phyloP scores from a whole-genome alignment of 2,113 vertebrate genomes.

The Plotosus lineatus region DNA sequence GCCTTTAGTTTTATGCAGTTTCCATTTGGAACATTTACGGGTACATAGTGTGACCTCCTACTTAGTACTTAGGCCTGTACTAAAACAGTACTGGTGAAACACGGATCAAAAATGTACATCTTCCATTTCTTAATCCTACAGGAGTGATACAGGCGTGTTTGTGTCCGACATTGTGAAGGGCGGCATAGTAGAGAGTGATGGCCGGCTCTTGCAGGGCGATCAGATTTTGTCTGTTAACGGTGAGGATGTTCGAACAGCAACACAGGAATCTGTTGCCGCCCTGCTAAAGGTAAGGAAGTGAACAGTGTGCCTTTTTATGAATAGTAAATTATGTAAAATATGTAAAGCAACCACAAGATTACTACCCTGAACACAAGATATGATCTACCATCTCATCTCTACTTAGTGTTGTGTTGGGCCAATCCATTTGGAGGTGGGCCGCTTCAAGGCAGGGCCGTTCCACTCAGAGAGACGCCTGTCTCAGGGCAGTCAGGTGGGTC shows the following conservation, averaged over 20 bases:
- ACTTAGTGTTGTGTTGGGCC: constrained; percentile 87
- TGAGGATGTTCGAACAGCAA: constrained; percentile 87
- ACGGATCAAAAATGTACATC: neutral
- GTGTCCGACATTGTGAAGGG: constrained; percentile 96
- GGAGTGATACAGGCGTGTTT: constrained; percentile 93
- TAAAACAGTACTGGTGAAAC: neutral
- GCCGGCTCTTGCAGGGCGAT: constrained; percentile 89
- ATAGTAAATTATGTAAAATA: too few relatives aligned
- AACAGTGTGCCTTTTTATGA: neutral
- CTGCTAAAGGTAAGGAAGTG: constrained; percentile 82
- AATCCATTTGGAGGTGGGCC: constrained; percentile 86
- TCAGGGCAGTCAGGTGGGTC: constrained; percentile 86
- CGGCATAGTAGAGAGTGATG: constrained; percentile 85
- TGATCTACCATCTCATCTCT: constrained; percentile 1
- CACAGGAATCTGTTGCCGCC: constrained; percentile 90
- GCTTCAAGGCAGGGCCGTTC: constrained; percentile 90
- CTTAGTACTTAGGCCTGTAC: neutral
- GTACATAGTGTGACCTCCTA: neutral
- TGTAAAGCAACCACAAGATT: too few relatives aligned
- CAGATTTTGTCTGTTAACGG: constrained; percentile 92
- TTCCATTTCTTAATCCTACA: constrained; percentile 53
- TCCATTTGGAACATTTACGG: neutral
- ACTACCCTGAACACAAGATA: too few relatives aligned
- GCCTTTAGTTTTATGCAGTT: too few relatives aligned
- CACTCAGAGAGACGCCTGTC: constrained; percentile 90